A percentile compares a stretch with the other conserved stretches of the same genome.
These are phyloP conservation scores for Phenacoccus solenopsis DNA, from an alignment of 1,140 invertebrate genomes.

Conservation along the genomic window DNA sequence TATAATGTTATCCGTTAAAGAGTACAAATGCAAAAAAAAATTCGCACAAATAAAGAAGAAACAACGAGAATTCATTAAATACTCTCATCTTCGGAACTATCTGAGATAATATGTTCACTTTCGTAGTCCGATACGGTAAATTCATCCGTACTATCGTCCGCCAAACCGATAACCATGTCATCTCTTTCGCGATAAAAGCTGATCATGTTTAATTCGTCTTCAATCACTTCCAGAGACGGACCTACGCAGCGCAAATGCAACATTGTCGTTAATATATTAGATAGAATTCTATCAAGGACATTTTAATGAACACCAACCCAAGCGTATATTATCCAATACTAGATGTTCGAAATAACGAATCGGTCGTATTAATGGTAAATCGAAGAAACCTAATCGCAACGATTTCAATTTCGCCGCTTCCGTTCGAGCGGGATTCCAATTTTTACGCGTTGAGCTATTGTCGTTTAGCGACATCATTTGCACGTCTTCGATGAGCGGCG, in stretches of 20 bases:
- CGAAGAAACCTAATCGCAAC: constrained; percentile 19
- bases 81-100: neutral
- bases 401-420: constrained; percentile 24
- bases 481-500: constrained; percentile 20
- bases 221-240: neutral
- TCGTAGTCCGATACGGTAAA: neutral
- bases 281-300: neutral
- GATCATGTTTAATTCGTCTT: constrained; percentile 9
- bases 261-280: neutral
- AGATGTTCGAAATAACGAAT: constrained; percentile 18
- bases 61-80: too few relatives aligned
- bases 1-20: neutral
- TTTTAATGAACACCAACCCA: neutral
- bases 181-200: constrained; percentile 1
- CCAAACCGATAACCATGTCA: neutral
- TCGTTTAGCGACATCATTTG: neutral
- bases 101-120: neutral
- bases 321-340: constrained; percentile 11
- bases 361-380: neutral
- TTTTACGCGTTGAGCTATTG: neutral
- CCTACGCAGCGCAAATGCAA: neutral
- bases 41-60: too few relatives aligned
- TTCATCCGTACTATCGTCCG: neutral
- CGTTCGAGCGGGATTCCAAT: constrained; percentile 23
- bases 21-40: too few relatives aligned